Evolutionary conservation across 2,888 invertebrate species (phyloP).

Genomic region (Dexiosoma caninum): DNA sequence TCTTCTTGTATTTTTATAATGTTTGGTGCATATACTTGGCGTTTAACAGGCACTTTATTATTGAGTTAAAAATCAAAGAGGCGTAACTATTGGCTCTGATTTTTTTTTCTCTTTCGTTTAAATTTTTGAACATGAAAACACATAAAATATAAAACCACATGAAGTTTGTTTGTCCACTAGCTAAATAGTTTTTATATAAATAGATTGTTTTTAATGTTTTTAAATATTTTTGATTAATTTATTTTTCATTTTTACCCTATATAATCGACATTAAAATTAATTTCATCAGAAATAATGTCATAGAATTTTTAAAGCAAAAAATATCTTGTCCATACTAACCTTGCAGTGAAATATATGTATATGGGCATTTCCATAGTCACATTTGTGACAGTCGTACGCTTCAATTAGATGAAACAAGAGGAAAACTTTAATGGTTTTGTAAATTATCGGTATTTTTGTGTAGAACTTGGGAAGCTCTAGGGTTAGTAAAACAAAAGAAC

Average conservation of each 20-base stretch:
- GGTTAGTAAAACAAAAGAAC: too few species aligned
- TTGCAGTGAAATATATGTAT: too few species aligned
- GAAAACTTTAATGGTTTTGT: too few species aligned
- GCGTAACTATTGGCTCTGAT: constrained; percentile 56
- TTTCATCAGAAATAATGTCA: too few species aligned
- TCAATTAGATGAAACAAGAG: too few species aligned
- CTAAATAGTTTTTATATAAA: constrained; percentile 43
- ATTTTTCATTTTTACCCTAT: not conserved
- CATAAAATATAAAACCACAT: constrained; percentile 38
- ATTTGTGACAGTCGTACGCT: too few species aligned
- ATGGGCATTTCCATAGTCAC: too few species aligned
- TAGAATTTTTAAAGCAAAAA: too few species aligned
- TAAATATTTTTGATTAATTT: constrained; percentile 34
- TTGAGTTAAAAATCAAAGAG: constrained; percentile 57
- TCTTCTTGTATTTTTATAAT: constrained; percentile 37
- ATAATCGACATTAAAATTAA: too few species aligned
- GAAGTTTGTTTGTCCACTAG: constrained; percentile 20
- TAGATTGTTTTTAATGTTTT: constrained; percentile 2
- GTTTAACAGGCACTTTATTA: constrained; percentile 56
- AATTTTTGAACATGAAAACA: constrained; percentile 39
- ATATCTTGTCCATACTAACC: too few species aligned
- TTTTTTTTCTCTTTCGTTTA: constrained; percentile 1
- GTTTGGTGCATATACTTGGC: constrained; percentile 49
- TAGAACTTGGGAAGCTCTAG: too few species aligned
- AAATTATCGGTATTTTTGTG: too few species aligned